A percentile compares a stretch with the other conserved stretches of the same genome.
These are phyloP conservation scores for Gasterosteus aculeatus DNA, from an alignment of 2,113 vertebrate genomes.

Conservation along the genomic window DNA sequence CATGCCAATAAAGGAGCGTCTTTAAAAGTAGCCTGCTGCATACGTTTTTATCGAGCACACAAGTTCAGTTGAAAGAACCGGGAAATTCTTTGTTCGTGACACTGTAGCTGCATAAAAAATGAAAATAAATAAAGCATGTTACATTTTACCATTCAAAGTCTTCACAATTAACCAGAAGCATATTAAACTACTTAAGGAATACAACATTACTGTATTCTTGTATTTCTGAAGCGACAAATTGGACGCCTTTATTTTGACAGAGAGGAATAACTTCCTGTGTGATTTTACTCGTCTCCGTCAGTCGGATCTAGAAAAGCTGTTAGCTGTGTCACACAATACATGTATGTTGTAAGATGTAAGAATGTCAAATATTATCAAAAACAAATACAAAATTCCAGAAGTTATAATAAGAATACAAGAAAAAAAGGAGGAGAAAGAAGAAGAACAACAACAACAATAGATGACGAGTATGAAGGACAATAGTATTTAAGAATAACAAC, in stretches of 20 bases:
- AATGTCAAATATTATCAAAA: neutral
- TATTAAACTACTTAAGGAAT: neutral
- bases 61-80: neutral
- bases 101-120: neutral
- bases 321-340: neutral
- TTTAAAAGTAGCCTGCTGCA: neutral
- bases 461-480: neutral
- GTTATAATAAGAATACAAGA: neutral
- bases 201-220: neutral
- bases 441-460: neutral
- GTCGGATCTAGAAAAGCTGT: neutral
- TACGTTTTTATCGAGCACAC: neutral
- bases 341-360: too few species aligned
- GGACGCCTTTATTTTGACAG: neutral
- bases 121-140: neutral
- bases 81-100: neutral
- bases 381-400: neutral
- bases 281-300: neutral
- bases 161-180: conserved; percentile 1
- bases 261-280: neutral
- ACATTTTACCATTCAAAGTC: neutral
- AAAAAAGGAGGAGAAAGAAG: neutral
- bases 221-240: neutral
- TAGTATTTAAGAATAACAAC: neutral
- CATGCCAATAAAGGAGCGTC: neutral